Evolutionary conservation across 2,888 invertebrate genomes (phyloP).

Genomic region (Chironomus tentans): DNA sequence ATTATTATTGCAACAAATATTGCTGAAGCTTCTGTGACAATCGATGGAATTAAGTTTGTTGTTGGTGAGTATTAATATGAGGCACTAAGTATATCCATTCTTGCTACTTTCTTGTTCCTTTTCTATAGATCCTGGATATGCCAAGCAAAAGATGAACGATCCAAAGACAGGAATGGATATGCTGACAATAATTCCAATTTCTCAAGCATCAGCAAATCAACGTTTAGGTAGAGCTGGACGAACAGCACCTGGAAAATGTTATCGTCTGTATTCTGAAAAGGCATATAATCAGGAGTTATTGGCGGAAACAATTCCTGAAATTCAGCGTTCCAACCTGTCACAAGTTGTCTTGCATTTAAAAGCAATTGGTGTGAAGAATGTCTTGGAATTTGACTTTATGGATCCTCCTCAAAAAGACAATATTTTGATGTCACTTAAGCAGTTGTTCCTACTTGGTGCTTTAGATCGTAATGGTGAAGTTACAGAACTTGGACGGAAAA

Average conservation of each 20-base stretch:
- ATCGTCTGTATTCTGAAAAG: slow-evolving; percentile 93
- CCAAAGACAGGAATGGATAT: slow-evolving; percentile 98
- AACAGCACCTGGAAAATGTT: slow-evolving; percentile 96
- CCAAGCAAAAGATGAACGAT: slow-evolving; percentile 98
- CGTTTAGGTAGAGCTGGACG: slow-evolving; percentile 92
- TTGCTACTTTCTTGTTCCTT: too few species aligned
- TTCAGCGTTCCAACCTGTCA: slow-evolving; percentile 95
- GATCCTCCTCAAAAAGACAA: slow-evolving; percentile 98
- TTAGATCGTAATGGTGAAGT: slow-evolving; percentile 88
- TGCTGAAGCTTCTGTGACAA: slow-evolving; percentile 53
- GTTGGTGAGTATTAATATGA: slow-evolving; percentile 44
- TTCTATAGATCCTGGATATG: slow-evolving; percentile 83
- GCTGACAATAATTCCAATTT: slow-evolving; percentile 96
- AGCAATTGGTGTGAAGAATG: slow-evolving; percentile 99
- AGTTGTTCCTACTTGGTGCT: slow-evolving; percentile 92
- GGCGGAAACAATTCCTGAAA: slow-evolving; percentile 95
- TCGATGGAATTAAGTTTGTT: slow-evolving; percentile 80
- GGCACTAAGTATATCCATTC: too few species aligned
- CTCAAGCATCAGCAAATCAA: slow-evolving; percentile 96
- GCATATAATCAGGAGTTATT: slow-evolving; percentile 99
- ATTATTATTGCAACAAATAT: slow-evolving; percentile 63
- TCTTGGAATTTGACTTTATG: slow-evolving; percentile 99
- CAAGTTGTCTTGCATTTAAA: slow-evolving; percentile 89
- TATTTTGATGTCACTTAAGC: slow-evolving; percentile 96
- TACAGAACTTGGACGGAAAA: slow-evolving; percentile 72